Conservation (phyloP, 2,797 vertebrate species). For the Ptychadena robeensis region DNA sequence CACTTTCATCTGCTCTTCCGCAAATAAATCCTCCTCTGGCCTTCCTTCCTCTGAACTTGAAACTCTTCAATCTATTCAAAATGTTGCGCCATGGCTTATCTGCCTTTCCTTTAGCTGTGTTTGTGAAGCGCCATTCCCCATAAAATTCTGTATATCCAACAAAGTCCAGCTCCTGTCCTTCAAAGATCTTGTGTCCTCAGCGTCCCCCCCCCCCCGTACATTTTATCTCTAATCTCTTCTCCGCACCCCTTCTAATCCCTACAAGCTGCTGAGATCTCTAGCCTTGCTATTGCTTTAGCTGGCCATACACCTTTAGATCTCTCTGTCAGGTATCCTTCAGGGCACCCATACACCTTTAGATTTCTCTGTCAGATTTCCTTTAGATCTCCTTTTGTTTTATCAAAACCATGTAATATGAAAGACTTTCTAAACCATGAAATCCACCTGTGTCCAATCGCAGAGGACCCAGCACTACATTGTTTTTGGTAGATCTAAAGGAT, state of each 20-base stretch:
- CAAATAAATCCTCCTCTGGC: slow-evolving; percentile 41
- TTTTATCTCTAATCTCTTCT: slow-evolving; percentile 14
- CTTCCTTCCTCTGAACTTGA: slow-evolving; percentile 40
- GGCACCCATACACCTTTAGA: too few relatives aligned
- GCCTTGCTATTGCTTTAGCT: slow-evolving; percentile 4
- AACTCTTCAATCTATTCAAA: slow-evolving; percentile 28
- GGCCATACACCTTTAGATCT: too few relatives aligned
- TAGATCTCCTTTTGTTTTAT: too few relatives aligned
- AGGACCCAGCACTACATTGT: too few relatives aligned
- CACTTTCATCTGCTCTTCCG: slow-evolving; percentile 35
- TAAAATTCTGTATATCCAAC: slow-evolving; percentile 15
- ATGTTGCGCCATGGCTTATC: slow-evolving; percentile 6
- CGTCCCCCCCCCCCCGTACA: neutral
- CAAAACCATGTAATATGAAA: too few relatives aligned
- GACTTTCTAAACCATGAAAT: too few relatives aligned
- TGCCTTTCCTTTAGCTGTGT: slow-evolving; percentile 3
- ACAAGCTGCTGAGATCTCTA: neutral
- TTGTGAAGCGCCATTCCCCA: slow-evolving; percentile 14
- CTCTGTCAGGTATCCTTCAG: too few relatives aligned
- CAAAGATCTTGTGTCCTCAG: slow-evolving; percentile 27
- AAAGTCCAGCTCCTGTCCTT: slow-evolving; percentile 27
- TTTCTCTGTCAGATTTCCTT: too few relatives aligned
- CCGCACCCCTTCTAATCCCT: slow-evolving; percentile 2
- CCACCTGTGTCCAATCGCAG: too few relatives aligned
- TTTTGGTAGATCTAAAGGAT: too few relatives aligned